Evolutionary conservation across 2,888 invertebrate species (phyloP).

Genomic region (Crocallis elinguaria): DNA sequence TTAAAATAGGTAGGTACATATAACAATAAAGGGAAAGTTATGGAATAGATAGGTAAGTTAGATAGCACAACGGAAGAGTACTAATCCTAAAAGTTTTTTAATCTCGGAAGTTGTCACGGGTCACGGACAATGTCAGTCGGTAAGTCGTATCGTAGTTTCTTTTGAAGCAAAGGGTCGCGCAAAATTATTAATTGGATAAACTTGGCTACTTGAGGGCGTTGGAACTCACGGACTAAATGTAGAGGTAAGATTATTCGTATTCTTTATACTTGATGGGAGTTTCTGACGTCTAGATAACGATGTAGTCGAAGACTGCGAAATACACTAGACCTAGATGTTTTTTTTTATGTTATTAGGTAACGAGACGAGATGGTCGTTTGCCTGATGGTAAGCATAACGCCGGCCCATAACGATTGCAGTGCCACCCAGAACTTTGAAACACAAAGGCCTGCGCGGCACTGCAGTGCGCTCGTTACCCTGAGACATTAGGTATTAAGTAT

Average conservation of each 20-base stretch:
- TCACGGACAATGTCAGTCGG: conserved; percentile 33
- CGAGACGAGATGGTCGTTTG: too few species aligned
- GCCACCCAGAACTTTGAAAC: too few species aligned
- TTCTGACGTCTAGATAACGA: too few species aligned
- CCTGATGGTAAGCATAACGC: too few species aligned
- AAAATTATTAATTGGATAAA: conserved; percentile 14
- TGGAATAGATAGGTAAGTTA: conserved; percentile 32
- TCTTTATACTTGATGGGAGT: neutral
- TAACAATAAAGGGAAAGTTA: conserved; percentile 23
- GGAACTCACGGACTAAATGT: neutral
- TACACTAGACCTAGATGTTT: too few species aligned
- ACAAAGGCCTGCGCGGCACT: too few species aligned
- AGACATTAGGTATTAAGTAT: too few species aligned
- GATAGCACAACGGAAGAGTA: conserved; percentile 31
- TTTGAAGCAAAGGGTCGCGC: conserved; percentile 16
- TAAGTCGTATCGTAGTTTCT: conserved; percentile 24
- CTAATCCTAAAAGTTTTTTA: conserved; percentile 38
- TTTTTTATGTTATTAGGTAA: too few species aligned
- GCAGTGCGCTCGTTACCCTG: too few species aligned
- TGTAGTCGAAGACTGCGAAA: too few species aligned
- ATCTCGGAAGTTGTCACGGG: conserved; percentile 32
- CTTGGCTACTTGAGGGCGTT: neutral
- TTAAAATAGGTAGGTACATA: neutral
- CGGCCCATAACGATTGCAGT: too few species aligned
- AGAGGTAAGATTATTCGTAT: neutral